Evolutionary conservation across 2,888 invertebrate genomes (phyloP).

Genomic region (Sarcophaga variegata): DNA sequence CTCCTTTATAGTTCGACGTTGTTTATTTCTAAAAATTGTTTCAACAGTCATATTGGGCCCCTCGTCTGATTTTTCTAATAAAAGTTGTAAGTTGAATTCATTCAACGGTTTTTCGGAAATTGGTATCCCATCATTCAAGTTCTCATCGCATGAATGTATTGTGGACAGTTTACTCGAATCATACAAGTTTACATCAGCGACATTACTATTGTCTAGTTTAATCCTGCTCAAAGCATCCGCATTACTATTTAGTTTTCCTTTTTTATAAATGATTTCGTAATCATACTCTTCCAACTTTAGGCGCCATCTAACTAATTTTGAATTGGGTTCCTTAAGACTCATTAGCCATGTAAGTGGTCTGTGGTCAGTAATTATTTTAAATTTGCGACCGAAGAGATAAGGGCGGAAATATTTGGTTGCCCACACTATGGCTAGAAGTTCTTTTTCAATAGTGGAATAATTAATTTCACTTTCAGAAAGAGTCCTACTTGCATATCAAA

Average conservation of each 20-base stretch:
- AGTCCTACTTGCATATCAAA: constrained; percentile 71
- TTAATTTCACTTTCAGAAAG: constrained; percentile 71
- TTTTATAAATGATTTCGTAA: constrained; percentile 71
- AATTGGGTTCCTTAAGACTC: constrained; percentile 56
- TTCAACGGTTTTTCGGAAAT: not conserved
- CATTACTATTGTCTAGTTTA: not conserved
- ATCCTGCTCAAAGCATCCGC: not conserved
- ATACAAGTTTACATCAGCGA: not conserved
- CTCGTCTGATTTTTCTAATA: constrained; percentile 1
- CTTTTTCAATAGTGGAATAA: constrained; percentile 74
- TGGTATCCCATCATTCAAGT: not conserved
- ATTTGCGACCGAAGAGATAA: constrained; percentile 72
- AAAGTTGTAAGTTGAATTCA: not conserved
- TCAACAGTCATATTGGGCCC: not conserved
- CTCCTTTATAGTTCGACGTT: not conserved
- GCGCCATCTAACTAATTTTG: constrained; percentile 53
- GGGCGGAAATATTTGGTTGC: constrained; percentile 60
- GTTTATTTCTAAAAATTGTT: constrained; percentile 2
- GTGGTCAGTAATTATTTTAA: constrained; percentile 76
- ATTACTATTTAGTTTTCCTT: not conserved
- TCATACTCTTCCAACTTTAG: constrained; percentile 70
- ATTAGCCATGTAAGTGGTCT: constrained; percentile 74
- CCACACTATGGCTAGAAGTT: constrained; percentile 73
- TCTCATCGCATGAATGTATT: not conserved
- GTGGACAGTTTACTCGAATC: too few relatives aligned